Conservation (phyloP, 1,140 invertebrate species). For the Orchesella cincta region DNA sequence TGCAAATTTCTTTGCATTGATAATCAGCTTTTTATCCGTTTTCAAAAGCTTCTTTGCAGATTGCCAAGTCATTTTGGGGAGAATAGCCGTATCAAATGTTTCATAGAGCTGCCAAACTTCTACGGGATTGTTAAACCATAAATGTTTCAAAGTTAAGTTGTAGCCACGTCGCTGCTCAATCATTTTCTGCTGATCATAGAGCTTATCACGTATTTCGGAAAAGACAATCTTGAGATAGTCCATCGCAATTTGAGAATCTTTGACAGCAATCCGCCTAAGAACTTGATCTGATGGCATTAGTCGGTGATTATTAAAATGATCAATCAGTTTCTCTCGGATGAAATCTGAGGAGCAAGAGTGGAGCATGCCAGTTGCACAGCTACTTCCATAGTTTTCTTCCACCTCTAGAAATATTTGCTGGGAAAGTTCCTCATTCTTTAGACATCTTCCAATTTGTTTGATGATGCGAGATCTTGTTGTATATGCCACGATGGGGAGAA, state of each 20-base stretch:
- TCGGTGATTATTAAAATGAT: conserved; percentile 4
- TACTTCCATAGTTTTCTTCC: background rate
- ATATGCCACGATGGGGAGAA: background rate
- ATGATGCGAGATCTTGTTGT: background rate
- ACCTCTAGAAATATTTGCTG: conserved; percentile 10
- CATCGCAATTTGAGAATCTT: background rate
- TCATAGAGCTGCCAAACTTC: conserved; percentile 17
- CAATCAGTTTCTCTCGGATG: conserved; percentile 6
- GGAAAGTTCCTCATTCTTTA: conserved; percentile 15
- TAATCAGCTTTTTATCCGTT: conserved; percentile 8
- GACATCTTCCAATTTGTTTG: background rate
- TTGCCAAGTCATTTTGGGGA: conserved; percentile 13
- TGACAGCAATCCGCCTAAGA: background rate
- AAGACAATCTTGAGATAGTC: background rate
- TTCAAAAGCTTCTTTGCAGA: conserved; percentile 6
- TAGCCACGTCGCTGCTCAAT: background rate
- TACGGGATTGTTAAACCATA: background rate
- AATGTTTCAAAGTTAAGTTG: conserved; percentile 3
- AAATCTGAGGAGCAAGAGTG: background rate
- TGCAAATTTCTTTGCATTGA: conserved; percentile 10
- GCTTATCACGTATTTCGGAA: conserved; percentile 4
- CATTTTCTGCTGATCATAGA: conserved; percentile 1
- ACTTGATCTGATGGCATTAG: background rate
- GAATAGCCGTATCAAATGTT: conserved; percentile 11
- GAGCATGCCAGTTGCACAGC: background rate